phyloP scores from a whole-genome alignment of 2,888 invertebrate genomes.

The Tachina grossa region DNA sequence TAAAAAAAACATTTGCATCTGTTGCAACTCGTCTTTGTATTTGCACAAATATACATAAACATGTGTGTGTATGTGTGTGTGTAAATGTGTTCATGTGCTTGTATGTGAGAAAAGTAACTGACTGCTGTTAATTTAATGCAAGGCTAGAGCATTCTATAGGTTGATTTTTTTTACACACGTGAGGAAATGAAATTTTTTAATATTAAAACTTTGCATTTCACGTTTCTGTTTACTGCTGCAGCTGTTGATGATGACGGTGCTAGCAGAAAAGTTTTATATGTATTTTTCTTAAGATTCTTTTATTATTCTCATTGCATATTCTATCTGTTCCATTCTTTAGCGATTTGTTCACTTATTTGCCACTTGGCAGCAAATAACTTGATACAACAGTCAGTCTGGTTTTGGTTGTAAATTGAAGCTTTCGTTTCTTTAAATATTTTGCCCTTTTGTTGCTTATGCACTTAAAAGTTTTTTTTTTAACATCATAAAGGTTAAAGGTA shows the following conservation, averaged over 20 bases:
- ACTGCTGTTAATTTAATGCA: conserved; percentile 38
- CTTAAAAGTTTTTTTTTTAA: background rate
- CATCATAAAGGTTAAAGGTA: background rate
- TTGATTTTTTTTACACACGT: background rate
- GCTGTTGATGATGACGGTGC: conserved; percentile 22
- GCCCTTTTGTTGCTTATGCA: background rate
- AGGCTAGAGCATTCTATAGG: background rate
- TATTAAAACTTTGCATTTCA: conserved; percentile 54
- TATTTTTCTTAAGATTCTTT: conserved; percentile 19
- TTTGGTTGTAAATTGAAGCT: conserved; percentile 7
- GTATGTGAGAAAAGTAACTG: conserved; percentile 33
- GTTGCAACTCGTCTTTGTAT: conserved; percentile 43
- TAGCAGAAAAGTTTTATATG: conserved; percentile 7
- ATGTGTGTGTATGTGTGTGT: background rate
- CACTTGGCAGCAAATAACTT: conserved; percentile 50
- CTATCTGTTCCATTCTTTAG: background rate
- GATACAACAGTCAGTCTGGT: conserved; percentile 1
- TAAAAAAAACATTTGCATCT: conserved; percentile 53
- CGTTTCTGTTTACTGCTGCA: conserved; percentile 39
- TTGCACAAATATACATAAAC: background rate
- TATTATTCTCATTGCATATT: conserved; percentile 9
- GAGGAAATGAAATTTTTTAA: conserved; percentile 59
- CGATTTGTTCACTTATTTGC: conserved; percentile 53
- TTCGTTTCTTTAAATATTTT: background rate
- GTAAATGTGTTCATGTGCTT: background rate